A percentile compares a stretch with the other conserved stretches of the same genome.
These are phyloP conservation scores for Carcinoscorpius rotundicauda DNA, from an alignment of 1,140 invertebrate species.

Conservation along the genomic window DNA sequence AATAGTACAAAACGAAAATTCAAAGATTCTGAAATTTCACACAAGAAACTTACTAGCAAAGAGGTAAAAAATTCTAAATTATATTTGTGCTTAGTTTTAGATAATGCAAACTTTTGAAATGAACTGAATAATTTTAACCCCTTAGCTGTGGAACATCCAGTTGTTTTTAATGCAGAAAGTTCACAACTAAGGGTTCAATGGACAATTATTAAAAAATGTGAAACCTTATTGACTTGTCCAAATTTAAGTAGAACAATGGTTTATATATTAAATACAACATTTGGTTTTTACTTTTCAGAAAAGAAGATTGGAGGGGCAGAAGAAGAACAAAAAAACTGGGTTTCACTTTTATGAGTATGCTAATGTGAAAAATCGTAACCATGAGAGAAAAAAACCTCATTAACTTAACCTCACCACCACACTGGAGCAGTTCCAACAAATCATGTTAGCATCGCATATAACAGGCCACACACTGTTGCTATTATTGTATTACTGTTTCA, in stretches of 20 bases:
- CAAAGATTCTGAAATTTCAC: too few species aligned
- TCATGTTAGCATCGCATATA: too few species aligned
- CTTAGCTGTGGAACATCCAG: constrained; percentile 22
- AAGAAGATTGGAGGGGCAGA: constrained; percentile 54
- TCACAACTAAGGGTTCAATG: constrained; percentile 6
- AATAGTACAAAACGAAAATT: too few species aligned
- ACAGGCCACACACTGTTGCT: too few species aligned
- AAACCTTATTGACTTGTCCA: not conserved
- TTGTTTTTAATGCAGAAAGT: not conserved
- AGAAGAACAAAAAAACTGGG: constrained; percentile 73
- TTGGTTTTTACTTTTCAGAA: constrained; percentile 36
- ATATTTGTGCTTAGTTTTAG: too few species aligned
- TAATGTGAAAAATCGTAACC: constrained; percentile 84
- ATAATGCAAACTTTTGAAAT: not conserved
- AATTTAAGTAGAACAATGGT: not conserved
- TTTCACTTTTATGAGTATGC: constrained; percentile 84
- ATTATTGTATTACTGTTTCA: too few species aligned
- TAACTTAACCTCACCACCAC: too few species aligned
- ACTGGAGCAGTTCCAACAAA: too few species aligned
- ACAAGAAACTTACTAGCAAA: too few species aligned
- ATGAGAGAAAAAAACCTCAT: constrained; percentile 24
- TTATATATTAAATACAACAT: not conserved
- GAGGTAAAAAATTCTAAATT: too few species aligned
- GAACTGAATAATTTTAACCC: constrained; percentile 4
- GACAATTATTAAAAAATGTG: not conserved